Evolutionary conservation across 2,888 invertebrate species (phyloP).

Genomic region (Julus scanicus): DNA sequence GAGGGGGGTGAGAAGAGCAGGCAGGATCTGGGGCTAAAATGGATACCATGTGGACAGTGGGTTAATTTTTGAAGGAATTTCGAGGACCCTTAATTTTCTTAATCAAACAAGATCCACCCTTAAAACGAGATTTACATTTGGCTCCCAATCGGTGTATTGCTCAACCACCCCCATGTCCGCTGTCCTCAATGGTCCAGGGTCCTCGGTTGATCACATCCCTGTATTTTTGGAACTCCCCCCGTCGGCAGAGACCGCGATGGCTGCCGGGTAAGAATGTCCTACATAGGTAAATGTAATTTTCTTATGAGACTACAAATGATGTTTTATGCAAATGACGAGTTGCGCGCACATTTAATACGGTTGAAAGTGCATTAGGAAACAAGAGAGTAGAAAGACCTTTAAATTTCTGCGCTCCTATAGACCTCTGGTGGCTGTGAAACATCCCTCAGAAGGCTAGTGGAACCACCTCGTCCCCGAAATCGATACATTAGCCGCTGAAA

Average conservation of each 20-base stretch:
- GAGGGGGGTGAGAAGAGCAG: too few species aligned
- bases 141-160: neutral
- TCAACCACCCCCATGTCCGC: neutral
- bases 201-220: neutral
- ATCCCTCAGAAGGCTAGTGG: slow-evolving; percentile 2
- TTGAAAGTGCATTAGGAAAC: slow-evolving; percentile 4
- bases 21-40: too few species aligned
- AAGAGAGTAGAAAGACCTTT: neutral
- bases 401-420: neutral
- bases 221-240: neutral
- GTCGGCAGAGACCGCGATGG: neutral
- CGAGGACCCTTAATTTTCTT: too few species aligned
- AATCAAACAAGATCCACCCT: too few species aligned
- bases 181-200: neutral
- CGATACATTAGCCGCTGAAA: slow-evolving; percentile 34
- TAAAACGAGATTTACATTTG: too few species aligned
- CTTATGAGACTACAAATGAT: slow-evolving; percentile 22
- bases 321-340: slow-evolving; percentile 24
- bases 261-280: neutral
- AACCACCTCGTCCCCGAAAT: slow-evolving; percentile 44
- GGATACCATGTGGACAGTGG: too few species aligned
- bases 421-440: neutral
- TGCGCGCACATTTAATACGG: slow-evolving; percentile 14
- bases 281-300: slow-evolving; percentile 39
- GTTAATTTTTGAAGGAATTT: too few species aligned